phyloP scores from a whole-genome alignment of 2,888 invertebrate species.

The Caradrina clavipalpis region DNA sequence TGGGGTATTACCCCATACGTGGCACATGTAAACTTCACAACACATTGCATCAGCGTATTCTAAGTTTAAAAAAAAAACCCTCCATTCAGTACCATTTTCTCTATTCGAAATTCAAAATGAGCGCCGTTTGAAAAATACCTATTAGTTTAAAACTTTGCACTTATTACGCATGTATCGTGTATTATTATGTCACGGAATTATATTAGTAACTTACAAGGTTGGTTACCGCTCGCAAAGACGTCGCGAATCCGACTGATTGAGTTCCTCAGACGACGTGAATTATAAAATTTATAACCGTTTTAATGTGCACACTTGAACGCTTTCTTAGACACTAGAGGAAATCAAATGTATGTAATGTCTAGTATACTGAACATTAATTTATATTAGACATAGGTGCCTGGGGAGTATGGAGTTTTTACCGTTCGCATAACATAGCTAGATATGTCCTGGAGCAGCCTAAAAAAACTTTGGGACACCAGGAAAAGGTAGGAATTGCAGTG shows the following conservation, averaged over 20 bases:
- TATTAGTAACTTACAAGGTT: slow-evolving; percentile 27
- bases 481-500: slow-evolving; percentile 1
- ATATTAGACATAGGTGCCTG: background rate
- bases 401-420: background rate
- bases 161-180: slow-evolving; percentile 6
- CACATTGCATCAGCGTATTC: slow-evolving; percentile 46
- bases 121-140: background rate
- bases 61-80: background rate
- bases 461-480: background rate
- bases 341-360: background rate
- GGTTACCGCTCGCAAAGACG: slow-evolving; percentile 36
- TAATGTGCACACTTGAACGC: slow-evolving; percentile 29
- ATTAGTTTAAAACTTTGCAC: slow-evolving; percentile 36
- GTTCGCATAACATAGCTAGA: background rate
- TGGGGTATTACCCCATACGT: slow-evolving; percentile 1
- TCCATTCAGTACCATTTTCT: background rate
- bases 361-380: slow-evolving; percentile 4
- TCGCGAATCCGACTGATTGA: slow-evolving; percentile 51
- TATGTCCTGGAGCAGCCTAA: background rate
- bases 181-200: slow-evolving; percentile 17
- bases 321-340: slow-evolving; percentile 25
- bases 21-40: slow-evolving; percentile 26
- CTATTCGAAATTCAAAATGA: background rate
- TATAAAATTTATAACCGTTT: slow-evolving; percentile 46
- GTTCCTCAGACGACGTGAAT: slow-evolving; percentile 8